phyloP scores from a whole-genome alignment of 2,888 invertebrate species.

The Nudaria mundana region DNA sequence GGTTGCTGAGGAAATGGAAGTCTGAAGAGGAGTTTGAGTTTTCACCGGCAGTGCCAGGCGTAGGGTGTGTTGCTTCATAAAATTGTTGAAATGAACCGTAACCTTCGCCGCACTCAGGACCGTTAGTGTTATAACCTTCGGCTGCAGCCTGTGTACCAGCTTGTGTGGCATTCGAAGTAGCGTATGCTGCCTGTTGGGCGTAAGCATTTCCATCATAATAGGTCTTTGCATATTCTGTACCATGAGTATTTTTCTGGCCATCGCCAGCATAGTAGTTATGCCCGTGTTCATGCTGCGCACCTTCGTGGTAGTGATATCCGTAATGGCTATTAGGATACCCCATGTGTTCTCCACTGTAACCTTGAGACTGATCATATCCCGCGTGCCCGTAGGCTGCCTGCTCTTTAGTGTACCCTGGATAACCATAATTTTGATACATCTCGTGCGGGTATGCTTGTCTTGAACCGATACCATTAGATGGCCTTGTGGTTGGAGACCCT shows the following conservation, averaged over 20 bases:
- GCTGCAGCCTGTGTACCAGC: constrained; percentile 66
- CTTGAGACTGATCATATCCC: constrained; percentile 76
- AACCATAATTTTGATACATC: constrained; percentile 77
- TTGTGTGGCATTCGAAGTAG: constrained; percentile 37
- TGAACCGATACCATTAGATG: constrained; percentile 64
- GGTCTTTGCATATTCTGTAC: constrained; percentile 76
- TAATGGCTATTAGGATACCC: constrained; percentile 72
- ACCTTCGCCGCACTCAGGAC: constrained; percentile 82
- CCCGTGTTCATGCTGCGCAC: constrained; percentile 62
- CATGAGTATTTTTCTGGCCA: constrained; percentile 75
- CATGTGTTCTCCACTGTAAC: constrained; percentile 68
- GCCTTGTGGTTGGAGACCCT: constrained; percentile 56
- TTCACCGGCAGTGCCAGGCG: constrained; percentile 81
- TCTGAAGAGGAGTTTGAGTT: constrained; percentile 96
- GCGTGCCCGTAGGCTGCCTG: constrained; percentile 80
- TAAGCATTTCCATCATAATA: constrained; percentile 70
- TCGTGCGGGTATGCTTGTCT: constrained; percentile 72
- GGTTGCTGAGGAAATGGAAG: constrained; percentile 95
- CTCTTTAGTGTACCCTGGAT: constrained; percentile 76
- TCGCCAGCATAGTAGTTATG: constrained; percentile 71
- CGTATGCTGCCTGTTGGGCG: constrained; percentile 49
- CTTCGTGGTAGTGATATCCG: constrained; percentile 76
- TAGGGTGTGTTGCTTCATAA: constrained; percentile 81
- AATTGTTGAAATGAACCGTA: constrained; percentile 87
- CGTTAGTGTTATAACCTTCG: constrained; percentile 48